phyloP scores from a whole-genome alignment of 2,888 invertebrate genomes.

The Galeopsomyia nigrocyanea region DNA sequence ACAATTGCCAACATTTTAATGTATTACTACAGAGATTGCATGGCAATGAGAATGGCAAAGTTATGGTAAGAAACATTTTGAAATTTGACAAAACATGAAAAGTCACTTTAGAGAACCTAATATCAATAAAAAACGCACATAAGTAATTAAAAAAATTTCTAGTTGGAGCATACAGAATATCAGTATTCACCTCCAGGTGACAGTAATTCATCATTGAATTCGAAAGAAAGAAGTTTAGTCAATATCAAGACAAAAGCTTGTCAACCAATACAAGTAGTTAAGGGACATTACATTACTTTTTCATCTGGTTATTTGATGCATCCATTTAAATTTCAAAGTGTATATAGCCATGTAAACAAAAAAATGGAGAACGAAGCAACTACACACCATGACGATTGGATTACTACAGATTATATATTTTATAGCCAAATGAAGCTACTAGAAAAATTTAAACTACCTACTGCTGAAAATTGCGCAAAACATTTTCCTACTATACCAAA shows the following conservation, averaged over 20 bases:
- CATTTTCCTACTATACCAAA: conserved; percentile 80
- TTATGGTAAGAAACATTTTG: conserved; percentile 44
- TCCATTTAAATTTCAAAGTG: conserved; percentile 77
- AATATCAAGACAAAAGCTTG: conserved; percentile 50
- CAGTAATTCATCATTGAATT: background rate
- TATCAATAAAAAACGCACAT: no score
- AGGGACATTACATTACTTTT: conserved; percentile 66
- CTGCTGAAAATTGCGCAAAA: conserved; percentile 72
- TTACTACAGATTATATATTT: conserved; percentile 93
- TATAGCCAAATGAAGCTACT: conserved; percentile 74
- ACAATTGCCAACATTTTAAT: conserved; percentile 74
- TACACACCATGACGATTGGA: conserved; percentile 82
- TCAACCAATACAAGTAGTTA: conserved; percentile 57
- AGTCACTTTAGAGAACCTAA: no score
- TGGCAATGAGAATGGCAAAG: conserved; percentile 51
- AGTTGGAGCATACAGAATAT: conserved; percentile 56
- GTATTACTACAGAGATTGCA: conserved; percentile 69
- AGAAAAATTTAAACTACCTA: conserved; percentile 76
- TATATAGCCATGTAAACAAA: conserved; percentile 73
- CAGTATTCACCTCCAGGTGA: background rate
- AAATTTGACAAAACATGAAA: background rate
- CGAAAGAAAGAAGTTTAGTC: conserved; percentile 45
- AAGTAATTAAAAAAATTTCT: conserved; percentile 25
- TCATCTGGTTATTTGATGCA: conserved; percentile 77
- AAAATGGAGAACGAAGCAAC: conserved; percentile 75